Conservation (phyloP, 2,113 vertebrate genomes). For the Corythaeola cristata region DNA sequence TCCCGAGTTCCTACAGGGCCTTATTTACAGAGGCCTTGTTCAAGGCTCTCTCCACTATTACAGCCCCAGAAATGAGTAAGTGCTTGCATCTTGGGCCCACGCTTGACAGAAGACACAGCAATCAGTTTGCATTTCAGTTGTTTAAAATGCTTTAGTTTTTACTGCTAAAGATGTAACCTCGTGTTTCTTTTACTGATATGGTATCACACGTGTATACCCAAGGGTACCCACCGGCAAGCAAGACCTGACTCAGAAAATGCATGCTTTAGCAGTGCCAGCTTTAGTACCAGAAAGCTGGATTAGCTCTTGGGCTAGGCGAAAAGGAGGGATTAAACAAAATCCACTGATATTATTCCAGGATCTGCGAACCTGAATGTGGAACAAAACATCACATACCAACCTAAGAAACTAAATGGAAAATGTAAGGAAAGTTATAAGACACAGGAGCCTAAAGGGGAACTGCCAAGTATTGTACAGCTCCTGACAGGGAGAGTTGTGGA, state of each 20-base stretch:
- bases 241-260: background rate
- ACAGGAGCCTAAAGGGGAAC: background rate
- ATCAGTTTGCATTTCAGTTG: background rate
- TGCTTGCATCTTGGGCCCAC: background rate
- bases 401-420: background rate
- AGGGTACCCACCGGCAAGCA: accelerated
- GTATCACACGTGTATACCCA: background rate
- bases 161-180: background rate
- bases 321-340: slow-evolving; percentile 21
- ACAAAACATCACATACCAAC: background rate
- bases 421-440: background rate
- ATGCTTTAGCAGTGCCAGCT: background rate
- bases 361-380: background rate
- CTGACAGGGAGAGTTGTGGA: background rate
- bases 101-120: background rate
- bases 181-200: background rate
- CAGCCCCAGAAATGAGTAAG: background rate
- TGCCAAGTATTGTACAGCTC: background rate
- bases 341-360: background rate
- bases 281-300: background rate
- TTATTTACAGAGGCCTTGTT: background rate
- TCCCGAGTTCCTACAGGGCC: background rate
- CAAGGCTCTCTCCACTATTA: background rate
- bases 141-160: background rate
- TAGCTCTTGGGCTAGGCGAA: background rate